phyloP scores from a whole-genome alignment of 2,797 vertebrate species.

The Paguma larvata region DNA sequence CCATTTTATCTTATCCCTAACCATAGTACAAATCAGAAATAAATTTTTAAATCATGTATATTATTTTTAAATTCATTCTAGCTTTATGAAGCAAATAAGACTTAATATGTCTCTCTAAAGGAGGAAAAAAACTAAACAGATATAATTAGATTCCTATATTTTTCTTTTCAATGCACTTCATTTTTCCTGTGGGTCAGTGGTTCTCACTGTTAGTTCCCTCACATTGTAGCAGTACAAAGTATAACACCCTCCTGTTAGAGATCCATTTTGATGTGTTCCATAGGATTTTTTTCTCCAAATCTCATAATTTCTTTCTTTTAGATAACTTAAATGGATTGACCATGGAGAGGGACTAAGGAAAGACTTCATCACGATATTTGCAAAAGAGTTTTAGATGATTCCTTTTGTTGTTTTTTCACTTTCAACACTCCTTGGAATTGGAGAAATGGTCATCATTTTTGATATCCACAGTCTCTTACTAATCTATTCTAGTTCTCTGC shows the following conservation, averaged over 20 bases:
- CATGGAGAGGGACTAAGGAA: not conserved
- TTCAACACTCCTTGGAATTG: not conserved
- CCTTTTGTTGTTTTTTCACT: not conserved
- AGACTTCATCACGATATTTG: not conserved
- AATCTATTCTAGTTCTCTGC: not conserved
- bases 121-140: not conserved
- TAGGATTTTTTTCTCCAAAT: not conserved
- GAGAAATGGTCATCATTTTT: slow-evolving; percentile 14
- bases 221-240: not conserved
- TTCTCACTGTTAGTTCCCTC: not conserved
- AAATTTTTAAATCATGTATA: slow-evolving; percentile 8
- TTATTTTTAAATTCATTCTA: slow-evolving; percentile 18
- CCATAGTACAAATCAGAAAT: not conserved
- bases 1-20: not conserved
- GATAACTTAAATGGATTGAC: not conserved
- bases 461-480: not conserved
- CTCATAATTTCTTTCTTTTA: not conserved
- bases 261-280: not conserved
- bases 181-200: not conserved
- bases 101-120: not conserved
- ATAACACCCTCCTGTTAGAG: not conserved
- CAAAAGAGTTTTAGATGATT: not conserved
- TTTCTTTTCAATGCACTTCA: not conserved
- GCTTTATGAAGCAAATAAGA: slow-evolving; percentile 12
- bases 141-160: not conserved